These are phyloP conservation scores for Brachionus paranguensis DNA, from an alignment of 1,140 invertebrate species.

Conservation along the genomic window DNA sequence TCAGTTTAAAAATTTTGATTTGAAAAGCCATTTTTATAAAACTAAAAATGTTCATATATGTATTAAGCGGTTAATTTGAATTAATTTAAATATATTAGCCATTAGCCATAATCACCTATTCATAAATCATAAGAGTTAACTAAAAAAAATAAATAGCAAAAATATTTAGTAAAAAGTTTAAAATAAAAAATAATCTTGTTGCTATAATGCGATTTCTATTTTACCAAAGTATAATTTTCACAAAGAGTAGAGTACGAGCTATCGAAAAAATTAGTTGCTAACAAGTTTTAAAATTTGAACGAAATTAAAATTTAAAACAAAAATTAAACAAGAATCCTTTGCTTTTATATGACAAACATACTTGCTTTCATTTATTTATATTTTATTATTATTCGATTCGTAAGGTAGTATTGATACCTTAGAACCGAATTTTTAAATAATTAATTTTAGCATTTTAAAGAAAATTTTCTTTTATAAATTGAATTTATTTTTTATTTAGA, in stretches of 20 bases:
- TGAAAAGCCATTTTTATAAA: not conserved
- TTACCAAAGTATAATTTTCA: not conserved
- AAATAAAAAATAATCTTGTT: slow-evolving; percentile 4
- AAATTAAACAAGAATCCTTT: slow-evolving; percentile 23
- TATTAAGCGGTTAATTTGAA: not conserved
- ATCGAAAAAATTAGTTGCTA: slow-evolving; percentile 23
- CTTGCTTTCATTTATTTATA: slow-evolving; percentile 2
- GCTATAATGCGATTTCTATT: slow-evolving; percentile 16
- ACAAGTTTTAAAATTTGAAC: not conserved
- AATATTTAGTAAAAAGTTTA: not conserved
- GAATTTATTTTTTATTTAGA: not conserved
- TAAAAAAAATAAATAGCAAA: not conserved
- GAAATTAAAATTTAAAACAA: slow-evolving; percentile 3
- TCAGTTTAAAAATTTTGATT: not conserved
- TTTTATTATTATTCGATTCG: not conserved
- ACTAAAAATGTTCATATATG: not conserved
- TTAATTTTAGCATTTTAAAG: not conserved
- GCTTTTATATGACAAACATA: not conserved
- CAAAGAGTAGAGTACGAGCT: not conserved
- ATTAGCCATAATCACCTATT: not conserved
- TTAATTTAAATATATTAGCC: not conserved
- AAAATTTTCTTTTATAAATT: not conserved
- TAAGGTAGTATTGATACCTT: slow-evolving; percentile 2
- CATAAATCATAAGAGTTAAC: not conserved
- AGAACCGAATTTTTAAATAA: not conserved